Conservation (phyloP, 2,888 invertebrate genomes). For the Drosophila barbarae region DNA sequence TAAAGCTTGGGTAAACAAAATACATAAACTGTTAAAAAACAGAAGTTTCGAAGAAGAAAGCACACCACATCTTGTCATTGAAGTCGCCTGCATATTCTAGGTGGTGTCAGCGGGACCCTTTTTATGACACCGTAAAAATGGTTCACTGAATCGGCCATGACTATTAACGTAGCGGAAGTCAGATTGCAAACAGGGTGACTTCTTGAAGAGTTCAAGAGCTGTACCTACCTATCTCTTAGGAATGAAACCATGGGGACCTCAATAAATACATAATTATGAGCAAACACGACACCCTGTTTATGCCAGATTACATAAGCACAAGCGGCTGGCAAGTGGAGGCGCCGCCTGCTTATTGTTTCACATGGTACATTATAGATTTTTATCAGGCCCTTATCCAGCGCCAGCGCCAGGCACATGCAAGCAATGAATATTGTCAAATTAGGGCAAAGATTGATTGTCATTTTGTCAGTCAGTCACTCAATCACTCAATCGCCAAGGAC, state of each 20-base stretch:
- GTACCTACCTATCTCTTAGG: background rate
- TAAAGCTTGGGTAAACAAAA: too few relatives aligned
- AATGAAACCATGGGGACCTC: too few relatives aligned
- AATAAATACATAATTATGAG: background rate
- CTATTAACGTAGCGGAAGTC: constrained; percentile 22
- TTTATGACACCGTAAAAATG: constrained; percentile 45
- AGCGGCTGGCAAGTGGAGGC: constrained; percentile 45
- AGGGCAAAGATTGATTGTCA: constrained; percentile 59
- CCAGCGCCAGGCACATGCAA: constrained; percentile 32
- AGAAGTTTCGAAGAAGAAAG: background rate
- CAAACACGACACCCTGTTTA: constrained; percentile 18
- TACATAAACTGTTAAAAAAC: too few relatives aligned
- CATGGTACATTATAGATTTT: constrained; percentile 48
- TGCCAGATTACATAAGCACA: constrained; percentile 9
- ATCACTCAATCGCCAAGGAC: constrained; percentile 35
- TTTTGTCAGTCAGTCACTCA: constrained; percentile 41
- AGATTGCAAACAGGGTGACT: constrained; percentile 6
- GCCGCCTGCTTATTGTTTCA: constrained; percentile 49
- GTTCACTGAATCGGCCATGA: constrained; percentile 44
- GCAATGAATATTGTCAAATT: constrained; percentile 55
- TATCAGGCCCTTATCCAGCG: constrained; percentile 38
- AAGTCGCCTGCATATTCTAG: constrained; percentile 42
- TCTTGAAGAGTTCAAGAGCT: background rate
- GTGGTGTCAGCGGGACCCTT: constrained; percentile 46
- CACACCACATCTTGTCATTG: background rate